Percentiles rank a stretch among this genome's conserved stretches.
These are phyloP conservation scores for Campoplex capitator DNA, from an alignment of 2,888 invertebrate species.

Conservation along the genomic window DNA sequence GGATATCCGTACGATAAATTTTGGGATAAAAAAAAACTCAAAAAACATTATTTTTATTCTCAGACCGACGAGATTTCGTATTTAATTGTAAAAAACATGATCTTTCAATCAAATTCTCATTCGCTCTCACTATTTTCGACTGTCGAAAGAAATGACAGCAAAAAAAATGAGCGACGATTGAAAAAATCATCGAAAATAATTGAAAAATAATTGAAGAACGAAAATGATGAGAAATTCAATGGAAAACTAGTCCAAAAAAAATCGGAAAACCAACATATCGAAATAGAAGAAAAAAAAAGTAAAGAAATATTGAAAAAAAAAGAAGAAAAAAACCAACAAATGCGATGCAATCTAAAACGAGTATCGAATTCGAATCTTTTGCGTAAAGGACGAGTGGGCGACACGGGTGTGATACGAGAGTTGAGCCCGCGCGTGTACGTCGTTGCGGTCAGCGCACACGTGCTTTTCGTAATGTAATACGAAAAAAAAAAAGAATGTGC, in stretches of 20 bases:
- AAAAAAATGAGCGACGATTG: not conserved
- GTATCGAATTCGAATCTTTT: constrained; percentile 47
- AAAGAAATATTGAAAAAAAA: not conserved
- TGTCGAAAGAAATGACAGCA: not conserved
- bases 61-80: no score
- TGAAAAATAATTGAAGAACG: not conserved
- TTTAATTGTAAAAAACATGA: not conserved
- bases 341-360: constrained; percentile 22
- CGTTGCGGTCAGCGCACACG: constrained; percentile 53
- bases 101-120: not conserved
- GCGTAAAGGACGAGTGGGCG: constrained; percentile 45
- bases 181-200: not conserved
- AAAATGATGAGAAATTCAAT: not conserved
- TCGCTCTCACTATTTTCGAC: not conserved
- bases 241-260: not conserved
- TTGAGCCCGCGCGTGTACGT: constrained; percentile 13
- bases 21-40: not conserved
- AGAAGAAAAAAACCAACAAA: not conserved
- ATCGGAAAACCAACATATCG: no score
- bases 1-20: not conserved
- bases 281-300: not conserved
- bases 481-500: not conserved
- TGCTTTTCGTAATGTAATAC: constrained; percentile 49
- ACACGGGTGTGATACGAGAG: constrained; percentile 25
- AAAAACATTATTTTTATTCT: no score